Evolutionary conservation across 2,888 invertebrate species (phyloP), one percentile per base, ranked within the genome.

Genomic region (Caenorhabditis wallacei): DNA sequence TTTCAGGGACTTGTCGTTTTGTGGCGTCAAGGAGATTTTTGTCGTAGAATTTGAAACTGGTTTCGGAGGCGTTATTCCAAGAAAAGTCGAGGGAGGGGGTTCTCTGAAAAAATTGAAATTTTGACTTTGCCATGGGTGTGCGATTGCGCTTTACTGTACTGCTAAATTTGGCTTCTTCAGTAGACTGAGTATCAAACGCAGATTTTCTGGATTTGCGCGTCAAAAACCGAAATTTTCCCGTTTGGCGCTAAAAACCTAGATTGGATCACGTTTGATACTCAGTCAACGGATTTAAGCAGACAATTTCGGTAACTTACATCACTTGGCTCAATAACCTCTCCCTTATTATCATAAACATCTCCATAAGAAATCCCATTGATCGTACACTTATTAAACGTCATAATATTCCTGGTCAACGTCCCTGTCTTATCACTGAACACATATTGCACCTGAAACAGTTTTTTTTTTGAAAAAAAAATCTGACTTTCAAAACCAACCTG

Each of bases 381-480:
- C 84, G 98, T 96, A 93, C 98, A 98, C 94, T 98, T 98, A 93
- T 98, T 98, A 93, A 99, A 99, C 75, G 97, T 96, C 99, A 99
- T 99, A 89, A 99, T 97, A 93, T 99, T 99, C 94, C 98, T 97
- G 35, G 99, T 99, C 78, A 99, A 94, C 16, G 99, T 99, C 90
- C 99, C 99, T 84, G 99, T 99, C 94, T 99, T 99, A 93, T 99
- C 99, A 64, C 97, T 97, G 94, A 99, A 99, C 92, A 99, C 96
- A 93, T 99, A 99, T 93, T 99, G 97, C 91, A 99, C 98, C 94
- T 98, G 97, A 88, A 97, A 80, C 13, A 13, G 1, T 7, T 35
- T 10, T 20, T 11, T 30, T 54, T 57, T 48, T 22, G 35, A 22
- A 54, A 30, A 5, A 5, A 30, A 8, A 30, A n/a, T n/a, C n/a